Conservation (phyloP, 1,140 invertebrate genomes). For the Lysiphlebus fabarum region DNA sequence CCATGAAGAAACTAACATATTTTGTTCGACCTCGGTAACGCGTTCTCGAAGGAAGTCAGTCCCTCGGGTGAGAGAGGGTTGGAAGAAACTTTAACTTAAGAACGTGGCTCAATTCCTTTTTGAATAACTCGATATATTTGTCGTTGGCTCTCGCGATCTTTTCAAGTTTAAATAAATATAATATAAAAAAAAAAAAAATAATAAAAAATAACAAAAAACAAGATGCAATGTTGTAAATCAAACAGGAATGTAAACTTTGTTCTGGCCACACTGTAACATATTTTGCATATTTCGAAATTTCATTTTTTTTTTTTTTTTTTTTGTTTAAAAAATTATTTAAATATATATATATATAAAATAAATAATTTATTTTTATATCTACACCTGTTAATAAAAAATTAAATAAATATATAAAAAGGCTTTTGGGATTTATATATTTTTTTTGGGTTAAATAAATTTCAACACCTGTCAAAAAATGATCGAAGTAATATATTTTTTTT, state of each 20-base stretch:
- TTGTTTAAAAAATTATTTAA: background rate
- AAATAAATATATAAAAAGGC: background rate
- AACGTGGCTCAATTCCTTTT: conserved; percentile 47
- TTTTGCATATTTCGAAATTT: background rate
- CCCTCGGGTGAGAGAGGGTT: conserved; percentile 19
- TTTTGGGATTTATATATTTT: conserved; percentile 1
- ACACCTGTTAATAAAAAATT: conserved; percentile 6
- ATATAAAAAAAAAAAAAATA: too few relatives aligned
- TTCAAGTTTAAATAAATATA: too few relatives aligned
- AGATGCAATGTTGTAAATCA: conserved; percentile 33
- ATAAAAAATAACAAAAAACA: background rate
- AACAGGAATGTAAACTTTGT: conserved; percentile 34
- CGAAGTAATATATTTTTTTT: background rate
- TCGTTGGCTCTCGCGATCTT: conserved; percentile 38
- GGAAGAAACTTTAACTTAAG: background rate
- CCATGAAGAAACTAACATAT: conserved; percentile 48
- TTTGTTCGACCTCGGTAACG: conserved; percentile 47
- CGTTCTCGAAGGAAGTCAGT: conserved; percentile 31
- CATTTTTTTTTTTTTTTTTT: background rate
- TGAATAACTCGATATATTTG: conserved; percentile 54
- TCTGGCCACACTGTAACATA: conserved; percentile 5
- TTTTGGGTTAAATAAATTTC: conserved; percentile 1
- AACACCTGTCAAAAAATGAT: conserved; percentile 2
- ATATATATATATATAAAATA: too few relatives aligned
- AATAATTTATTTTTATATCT: background rate